A percentile compares a stretch with the other conserved stretches of the same genome.
These are phyloP conservation scores for Linyphia triangularis DNA, from an alignment of 2,888 invertebrate species.

Conservation along the genomic window DNA sequence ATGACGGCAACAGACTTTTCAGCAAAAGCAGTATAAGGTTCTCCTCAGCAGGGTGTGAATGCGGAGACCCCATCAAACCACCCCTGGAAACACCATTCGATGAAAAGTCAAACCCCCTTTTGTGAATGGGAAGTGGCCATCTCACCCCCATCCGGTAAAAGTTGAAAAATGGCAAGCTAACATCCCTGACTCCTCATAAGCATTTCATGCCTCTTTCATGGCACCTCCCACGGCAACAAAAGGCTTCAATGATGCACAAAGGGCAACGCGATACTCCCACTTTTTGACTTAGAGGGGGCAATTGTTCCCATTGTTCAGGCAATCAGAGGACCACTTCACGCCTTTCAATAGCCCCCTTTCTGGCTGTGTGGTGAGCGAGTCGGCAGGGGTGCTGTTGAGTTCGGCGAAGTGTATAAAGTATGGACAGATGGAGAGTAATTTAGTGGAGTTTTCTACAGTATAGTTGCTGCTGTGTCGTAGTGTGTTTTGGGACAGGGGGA, in stretches of 20 bases:
- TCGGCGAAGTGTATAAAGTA: slow-evolving; percentile 61
- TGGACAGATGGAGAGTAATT: slow-evolving; percentile 74
- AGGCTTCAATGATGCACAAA: neutral
- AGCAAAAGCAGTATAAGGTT: neutral
- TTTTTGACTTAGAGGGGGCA: slow-evolving; percentile 45
- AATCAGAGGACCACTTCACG: slow-evolving; percentile 73
- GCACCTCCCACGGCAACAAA: slow-evolving; percentile 42
- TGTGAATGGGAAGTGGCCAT: neutral
- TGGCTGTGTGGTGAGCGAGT: neutral
- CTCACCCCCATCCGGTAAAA: slow-evolving; percentile 30
- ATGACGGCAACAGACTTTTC: neutral
- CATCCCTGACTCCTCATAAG: slow-evolving; percentile 56
- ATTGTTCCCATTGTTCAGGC: slow-evolving; percentile 56
- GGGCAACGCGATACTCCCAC: slow-evolving; percentile 64
- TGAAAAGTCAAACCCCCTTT: slow-evolving; percentile 5
- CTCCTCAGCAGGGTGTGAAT: neutral
- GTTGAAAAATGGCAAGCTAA: slow-evolving; percentile 54
- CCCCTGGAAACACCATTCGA: slow-evolving; percentile 12
- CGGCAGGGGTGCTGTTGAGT: neutral
- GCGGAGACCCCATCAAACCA: neutral
- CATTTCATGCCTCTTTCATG: slow-evolving; percentile 69
- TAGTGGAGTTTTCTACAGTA: slow-evolving; percentile 9
- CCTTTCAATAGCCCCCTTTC: slow-evolving; percentile 54
- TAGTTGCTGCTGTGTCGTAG: no score
- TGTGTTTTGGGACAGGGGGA: neutral